Conservation (phyloP, 2,113 vertebrate genomes). For the Melanocharis versteri region DNA sequence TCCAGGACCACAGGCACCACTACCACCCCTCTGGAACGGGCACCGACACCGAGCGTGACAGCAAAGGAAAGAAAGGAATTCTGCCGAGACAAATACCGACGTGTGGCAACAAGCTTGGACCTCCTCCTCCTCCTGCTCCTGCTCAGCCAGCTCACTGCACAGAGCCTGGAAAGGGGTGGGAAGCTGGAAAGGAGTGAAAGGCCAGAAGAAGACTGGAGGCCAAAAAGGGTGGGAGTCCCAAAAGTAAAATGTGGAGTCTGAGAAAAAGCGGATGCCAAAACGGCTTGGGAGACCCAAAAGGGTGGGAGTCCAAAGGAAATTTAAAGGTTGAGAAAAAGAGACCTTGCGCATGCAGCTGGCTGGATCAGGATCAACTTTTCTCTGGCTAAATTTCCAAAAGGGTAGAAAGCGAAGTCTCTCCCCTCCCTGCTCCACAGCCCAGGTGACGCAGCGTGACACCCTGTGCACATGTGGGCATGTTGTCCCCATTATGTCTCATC, state of each 20-base stretch:
- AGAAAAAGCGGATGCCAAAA: not conserved
- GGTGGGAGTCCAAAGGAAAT: not conserved
- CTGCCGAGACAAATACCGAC: not conserved
- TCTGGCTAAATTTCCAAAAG: not conserved
- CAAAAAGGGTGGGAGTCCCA: not conserved
- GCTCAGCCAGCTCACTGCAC: not conserved
- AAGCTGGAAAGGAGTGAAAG: not conserved
- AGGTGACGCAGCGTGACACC: rapidly evolving
- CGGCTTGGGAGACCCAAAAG: not conserved
- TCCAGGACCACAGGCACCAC: rapidly evolving
- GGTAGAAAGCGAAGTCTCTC: not conserved
- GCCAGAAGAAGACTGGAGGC: not conserved
- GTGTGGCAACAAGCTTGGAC: not conserved
- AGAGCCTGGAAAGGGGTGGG: not conserved
- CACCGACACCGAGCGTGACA: rapidly evolving
- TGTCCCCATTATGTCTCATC: not conserved
- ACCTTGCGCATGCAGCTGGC: not conserved
- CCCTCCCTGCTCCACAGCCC: not conserved
- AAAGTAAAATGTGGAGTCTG: not conserved
- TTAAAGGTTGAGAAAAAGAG: not conserved
- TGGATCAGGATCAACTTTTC: not conserved
- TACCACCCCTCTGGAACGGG: not conserved
- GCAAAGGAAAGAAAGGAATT: not conserved
- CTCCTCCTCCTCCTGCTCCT: not conserved
- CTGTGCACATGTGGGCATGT: not conserved